These are phyloP conservation scores for Loripinus fragilis DNA, from an alignment of 2,888 invertebrate species.

Conservation along the genomic window DNA sequence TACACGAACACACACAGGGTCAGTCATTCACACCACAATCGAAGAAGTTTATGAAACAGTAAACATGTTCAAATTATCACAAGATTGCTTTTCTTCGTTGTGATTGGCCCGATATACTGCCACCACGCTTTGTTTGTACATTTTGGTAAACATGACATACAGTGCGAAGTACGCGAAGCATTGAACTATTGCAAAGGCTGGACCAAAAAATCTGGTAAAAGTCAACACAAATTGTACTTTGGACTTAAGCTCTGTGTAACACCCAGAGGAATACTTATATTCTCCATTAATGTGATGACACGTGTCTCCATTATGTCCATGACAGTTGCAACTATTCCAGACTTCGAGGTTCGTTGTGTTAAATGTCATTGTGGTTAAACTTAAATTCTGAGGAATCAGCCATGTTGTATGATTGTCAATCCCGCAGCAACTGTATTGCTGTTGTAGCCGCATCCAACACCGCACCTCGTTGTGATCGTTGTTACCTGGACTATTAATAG, in stretches of 20 bases:
- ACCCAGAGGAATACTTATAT: neutral
- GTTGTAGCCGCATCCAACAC: neutral
- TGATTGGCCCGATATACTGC: neutral
- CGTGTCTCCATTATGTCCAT: neutral
- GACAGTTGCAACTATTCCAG: neutral
- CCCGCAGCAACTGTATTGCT: neutral
- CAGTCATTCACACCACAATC: too few relatives aligned
- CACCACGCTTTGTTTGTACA: conserved; percentile 4
- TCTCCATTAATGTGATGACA: neutral
- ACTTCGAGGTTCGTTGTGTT: neutral
- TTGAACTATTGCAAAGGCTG: neutral
- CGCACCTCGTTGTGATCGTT: neutral
- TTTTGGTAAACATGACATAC: neutral
- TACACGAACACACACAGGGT: too few relatives aligned
- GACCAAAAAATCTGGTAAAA: conserved; percentile 5
- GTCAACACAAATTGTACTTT: neutral
- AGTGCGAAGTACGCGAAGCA: neutral
- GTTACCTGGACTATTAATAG: neutral
- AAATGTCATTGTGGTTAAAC: neutral
- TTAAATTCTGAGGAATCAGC: neutral
- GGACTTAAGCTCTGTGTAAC: neutral
- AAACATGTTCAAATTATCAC: neutral
- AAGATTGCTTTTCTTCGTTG: neutral
- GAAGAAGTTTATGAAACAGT: conserved; percentile 6
- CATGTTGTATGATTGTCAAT: neutral